Percentiles rank a stretch among this genome's conserved stretches.
phyloP scores from a whole-genome alignment of 2,888 invertebrate species.

The Lamellibrachia columna region DNA sequence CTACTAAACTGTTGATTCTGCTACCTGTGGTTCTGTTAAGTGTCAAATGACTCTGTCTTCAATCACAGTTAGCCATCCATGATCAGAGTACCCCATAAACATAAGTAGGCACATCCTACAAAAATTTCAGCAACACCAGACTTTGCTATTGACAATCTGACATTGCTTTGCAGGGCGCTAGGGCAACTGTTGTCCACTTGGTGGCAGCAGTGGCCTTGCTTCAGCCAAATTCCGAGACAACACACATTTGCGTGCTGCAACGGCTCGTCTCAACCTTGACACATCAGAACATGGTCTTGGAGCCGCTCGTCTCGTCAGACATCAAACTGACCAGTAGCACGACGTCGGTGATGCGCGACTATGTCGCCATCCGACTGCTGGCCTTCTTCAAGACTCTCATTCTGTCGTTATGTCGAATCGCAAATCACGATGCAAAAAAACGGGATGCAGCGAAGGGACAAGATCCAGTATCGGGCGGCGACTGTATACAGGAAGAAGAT shows the following conservation, averaged over 20 bases:
- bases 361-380: constrained; percentile 26
- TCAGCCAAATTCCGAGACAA: constrained; percentile 26
- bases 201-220: constrained; percentile 34
- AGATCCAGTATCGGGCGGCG: background rate
- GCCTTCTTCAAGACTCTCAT: constrained; percentile 29
- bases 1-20: no score
- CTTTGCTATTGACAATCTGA: background rate
- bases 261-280: constrained; percentile 37
- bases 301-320: background rate
- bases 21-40: background rate
- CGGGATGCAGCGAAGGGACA: background rate
- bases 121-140: background rate
- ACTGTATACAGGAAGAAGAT: background rate
- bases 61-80: background rate
- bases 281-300: constrained; percentile 40
- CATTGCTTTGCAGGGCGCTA: constrained; percentile 30
- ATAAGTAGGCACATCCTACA: background rate
- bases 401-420: background rate
- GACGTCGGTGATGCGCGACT: constrained; percentile 29
- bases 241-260: constrained; percentile 33
- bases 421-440: background rate
- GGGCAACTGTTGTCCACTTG: constrained; percentile 28
- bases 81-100: background rate
- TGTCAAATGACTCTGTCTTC: background rate
- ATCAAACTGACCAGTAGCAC: constrained; percentile 26